Evolutionary conservation across 2,113 vertebrate genomes (phyloP), one percentile per base, ranked within the genome.

Genomic region (Pseudorectes ferrugineus): DNA sequence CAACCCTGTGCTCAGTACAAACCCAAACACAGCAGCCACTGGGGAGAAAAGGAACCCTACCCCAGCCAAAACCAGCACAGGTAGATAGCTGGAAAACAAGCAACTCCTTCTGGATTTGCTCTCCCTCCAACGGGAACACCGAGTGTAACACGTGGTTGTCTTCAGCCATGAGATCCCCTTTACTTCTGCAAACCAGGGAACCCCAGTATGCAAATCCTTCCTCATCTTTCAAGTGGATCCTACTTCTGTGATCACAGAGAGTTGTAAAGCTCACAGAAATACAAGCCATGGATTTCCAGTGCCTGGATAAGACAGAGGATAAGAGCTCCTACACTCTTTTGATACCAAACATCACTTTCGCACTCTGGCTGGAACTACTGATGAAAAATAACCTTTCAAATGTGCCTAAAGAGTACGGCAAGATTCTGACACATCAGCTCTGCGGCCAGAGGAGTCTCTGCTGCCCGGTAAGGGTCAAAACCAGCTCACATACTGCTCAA

Each of bases 101-200:
- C 23, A 6, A 2, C 46, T 38, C 23, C 23, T 70, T 46, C 49
- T n/a, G 45, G 40, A 65, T 70, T 77, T 78, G 11, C 14, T 66
- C 21, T 74, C 19, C 17, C 38, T 74, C 18, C 35, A 23, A 1
- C 1, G 9, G 22, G 33, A 73, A 18, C 20, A 17, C 3, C 0
- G 1, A 48, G 54, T 5, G 24, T 19, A 49, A 70, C 12, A 10
- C 4, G 11, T 1, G 14, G 35, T 10, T 29, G 16, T 46, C 61
- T 43, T 71, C 52, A 57, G 40, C 43, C 22, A 7, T 10, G 26
- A 72, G 63, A 46, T 23, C 35, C 6, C 24, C 33, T 40, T 45
- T 2, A 33, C 9, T 12, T 72, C 45, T 25, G 35, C 58, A 63
- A 67, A 29, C 5, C 55, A 26, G 2, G 0, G 26, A 71, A 35